Evolutionary conservation across 2,888 invertebrate genomes (phyloP), one percentile per base, ranked within the genome.

Genomic region (Mythimna lalbum): DNA sequence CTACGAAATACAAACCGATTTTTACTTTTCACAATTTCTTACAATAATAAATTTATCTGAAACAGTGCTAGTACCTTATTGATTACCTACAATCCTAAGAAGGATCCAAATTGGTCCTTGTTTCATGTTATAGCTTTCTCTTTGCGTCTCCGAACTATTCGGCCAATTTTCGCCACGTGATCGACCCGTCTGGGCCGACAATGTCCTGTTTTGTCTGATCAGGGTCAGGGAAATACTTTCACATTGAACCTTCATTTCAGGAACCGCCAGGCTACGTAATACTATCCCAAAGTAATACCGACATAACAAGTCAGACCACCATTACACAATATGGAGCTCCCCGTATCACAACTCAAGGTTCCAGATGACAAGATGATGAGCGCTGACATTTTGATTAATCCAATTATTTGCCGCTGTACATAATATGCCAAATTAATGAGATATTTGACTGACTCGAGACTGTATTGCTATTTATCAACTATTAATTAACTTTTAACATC

Each of bases 321-420:
- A 70, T 76, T 82, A 82, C 63, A 79, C 65, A 83, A 80, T 78
- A 81, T 73, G 66, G 59, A 60, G 68, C 67, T 67, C 67, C 63
- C 56, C 17, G 69, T 73, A 76, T 73, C 78, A 74, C 63, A 59
- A 70, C 72, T 75, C 71, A 73, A 80, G 75, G 70, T 80, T 71
- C 71, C 70, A 82, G 75, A 78, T 83, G 85, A 83, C 86, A 86
- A 72, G 74, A 72, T 85, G 86, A 86, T 82, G 82, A 84, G 84
- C 81, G 79, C 71, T 83, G 88, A 83, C 87, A 84, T 84, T 86
- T 86, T 87, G 86, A 88, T 89, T 88, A 89, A 88, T 87, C 83
- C 85, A 84, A 88, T 88, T 88, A 86, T 85, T 83, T 83, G 83
- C 73, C 78, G 81, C 73, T 84, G 80, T 83, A 81, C 80, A 81